Conservation (phyloP, 2,797 vertebrate species). For the Pangasius djambal region DNA sequence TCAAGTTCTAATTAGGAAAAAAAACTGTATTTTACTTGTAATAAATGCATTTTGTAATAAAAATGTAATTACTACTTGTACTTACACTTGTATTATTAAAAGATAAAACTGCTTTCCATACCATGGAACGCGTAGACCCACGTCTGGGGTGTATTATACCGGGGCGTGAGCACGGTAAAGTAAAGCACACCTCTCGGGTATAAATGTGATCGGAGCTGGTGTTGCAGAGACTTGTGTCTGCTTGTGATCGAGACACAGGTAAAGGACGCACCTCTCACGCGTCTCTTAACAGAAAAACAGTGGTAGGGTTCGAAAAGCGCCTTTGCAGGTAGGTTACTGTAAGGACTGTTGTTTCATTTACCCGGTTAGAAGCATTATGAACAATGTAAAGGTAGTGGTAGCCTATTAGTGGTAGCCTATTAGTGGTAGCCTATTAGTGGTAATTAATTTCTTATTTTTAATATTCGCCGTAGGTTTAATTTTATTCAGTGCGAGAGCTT, state of each 20-base stretch:
- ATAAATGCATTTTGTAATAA: background rate
- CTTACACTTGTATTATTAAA: background rate
- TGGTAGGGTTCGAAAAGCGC: background rate
- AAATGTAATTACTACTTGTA: background rate
- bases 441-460: background rate
- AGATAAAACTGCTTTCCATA: background rate
- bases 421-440: too few species aligned
- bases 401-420: too few species aligned
- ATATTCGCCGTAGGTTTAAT: background rate
- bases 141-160: background rate
- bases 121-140: background rate
- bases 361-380: background rate
- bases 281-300: background rate
- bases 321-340: background rate
- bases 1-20: background rate
- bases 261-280: background rate
- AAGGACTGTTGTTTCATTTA: background rate
- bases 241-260: background rate
- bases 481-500: too few species aligned
- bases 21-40: background rate
- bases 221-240: background rate
- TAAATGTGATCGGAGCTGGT: background rate
- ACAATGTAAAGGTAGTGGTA: too few species aligned
- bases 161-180: background rate
- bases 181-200: slow-evolving; percentile 1